Evolutionary conservation across 2,888 invertebrate genomes (phyloP).

Genomic region (Unio delphinus): DNA sequence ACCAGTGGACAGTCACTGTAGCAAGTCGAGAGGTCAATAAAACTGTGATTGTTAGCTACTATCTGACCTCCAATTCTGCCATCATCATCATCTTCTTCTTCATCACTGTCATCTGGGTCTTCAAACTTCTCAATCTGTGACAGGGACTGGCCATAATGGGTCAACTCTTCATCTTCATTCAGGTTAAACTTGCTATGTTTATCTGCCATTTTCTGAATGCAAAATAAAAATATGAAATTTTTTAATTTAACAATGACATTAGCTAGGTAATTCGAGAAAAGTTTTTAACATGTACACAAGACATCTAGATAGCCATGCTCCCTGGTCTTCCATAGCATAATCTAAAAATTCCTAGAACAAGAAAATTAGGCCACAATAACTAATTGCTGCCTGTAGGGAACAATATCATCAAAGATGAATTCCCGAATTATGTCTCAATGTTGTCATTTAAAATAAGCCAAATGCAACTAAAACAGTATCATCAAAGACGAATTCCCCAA

Average conservation of each 20-base stretch:
- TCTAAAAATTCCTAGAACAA: no score
- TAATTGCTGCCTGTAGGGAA: no score
- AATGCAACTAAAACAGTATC: no score
- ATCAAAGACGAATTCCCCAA: no score
- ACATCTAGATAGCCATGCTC: no score
- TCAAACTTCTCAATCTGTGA: constrained; percentile 94
- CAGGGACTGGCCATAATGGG: constrained; percentile 90
- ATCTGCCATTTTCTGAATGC: constrained; percentile 66
- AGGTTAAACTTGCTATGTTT: constrained; percentile 81
- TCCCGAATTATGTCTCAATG: no score
- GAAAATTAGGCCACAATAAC: no score
- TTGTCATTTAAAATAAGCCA: no score
- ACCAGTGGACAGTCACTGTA: no score
- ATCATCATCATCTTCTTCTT: constrained; percentile 76
- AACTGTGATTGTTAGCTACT: neutral
- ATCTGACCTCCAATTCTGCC: constrained; percentile 27
- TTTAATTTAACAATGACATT: neutral
- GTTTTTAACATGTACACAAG: neutral
- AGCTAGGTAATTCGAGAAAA: neutral
- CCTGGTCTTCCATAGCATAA: no score
- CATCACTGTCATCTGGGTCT: constrained; percentile 77
- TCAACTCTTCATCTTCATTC: constrained; percentile 87
- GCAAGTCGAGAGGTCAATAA: no score
- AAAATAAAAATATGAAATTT: neutral
- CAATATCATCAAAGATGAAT: no score